phyloP scores from a whole-genome alignment of 2,888 invertebrate genomes.

The Drosophila monieri region DNA sequence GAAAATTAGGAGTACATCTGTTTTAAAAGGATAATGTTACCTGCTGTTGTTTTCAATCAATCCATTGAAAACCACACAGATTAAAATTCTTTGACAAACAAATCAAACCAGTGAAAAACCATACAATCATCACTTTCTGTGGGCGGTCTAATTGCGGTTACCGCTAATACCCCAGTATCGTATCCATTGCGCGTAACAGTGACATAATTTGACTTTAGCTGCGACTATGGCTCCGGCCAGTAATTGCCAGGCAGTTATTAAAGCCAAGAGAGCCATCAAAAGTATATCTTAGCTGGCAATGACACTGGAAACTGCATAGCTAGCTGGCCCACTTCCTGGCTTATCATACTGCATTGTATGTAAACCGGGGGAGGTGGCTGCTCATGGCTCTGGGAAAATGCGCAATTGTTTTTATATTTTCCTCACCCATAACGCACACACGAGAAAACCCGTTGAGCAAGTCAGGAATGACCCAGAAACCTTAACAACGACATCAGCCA shows the following conservation, averaged over 20 bases:
- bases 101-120: constrained; percentile 8
- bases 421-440: constrained; percentile 22
- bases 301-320: constrained; percentile 56
- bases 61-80: not conserved
- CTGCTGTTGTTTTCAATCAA: not conserved
- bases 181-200: constrained; percentile 74
- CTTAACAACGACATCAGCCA: constrained; percentile 41
- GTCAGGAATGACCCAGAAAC: constrained; percentile 66
- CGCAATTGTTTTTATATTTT: constrained; percentile 64
- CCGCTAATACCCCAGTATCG: constrained; percentile 61
- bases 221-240: constrained; percentile 4
- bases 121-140: constrained; percentile 37
- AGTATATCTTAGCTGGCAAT: constrained; percentile 49
- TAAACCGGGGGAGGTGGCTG: constrained; percentile 24
- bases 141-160: constrained; percentile 55
- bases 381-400: constrained; percentile 62
- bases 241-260: constrained; percentile 58
- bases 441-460: constrained; percentile 61
- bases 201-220: constrained; percentile 66
- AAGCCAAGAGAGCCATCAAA: constrained; percentile 40
- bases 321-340: constrained; percentile 57
- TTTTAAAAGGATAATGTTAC: not conserved
- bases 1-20: too few relatives aligned
- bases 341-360: constrained; percentile 58
- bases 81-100: constrained; percentile 17